Conservation (phyloP, 2,888 invertebrate genomes). For the Pogonocherus hispidulus region DNA sequence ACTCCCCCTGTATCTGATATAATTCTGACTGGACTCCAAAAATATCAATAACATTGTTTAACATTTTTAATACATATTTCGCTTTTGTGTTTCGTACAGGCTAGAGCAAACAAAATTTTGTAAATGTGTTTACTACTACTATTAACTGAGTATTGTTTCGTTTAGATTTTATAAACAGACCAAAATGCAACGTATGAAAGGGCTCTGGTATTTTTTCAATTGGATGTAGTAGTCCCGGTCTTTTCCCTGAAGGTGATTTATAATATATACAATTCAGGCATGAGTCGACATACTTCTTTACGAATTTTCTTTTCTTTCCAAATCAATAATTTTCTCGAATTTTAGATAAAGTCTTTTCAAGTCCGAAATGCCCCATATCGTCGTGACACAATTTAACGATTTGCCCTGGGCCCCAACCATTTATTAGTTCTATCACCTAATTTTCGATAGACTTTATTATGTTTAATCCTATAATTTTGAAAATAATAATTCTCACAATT, state of each 20-base stretch:
- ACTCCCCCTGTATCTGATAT: not conserved
- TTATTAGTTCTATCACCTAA: constrained; percentile 5
- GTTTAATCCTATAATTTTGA: not conserved
- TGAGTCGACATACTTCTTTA: constrained; percentile 49
- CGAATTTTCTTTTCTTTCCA: constrained; percentile 34
- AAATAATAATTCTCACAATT: not conserved
- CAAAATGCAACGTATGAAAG: constrained; percentile 44
- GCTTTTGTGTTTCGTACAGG: constrained; percentile 20
- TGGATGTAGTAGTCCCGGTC: not conserved
- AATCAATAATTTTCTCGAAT: constrained; percentile 8
- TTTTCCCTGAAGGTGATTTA: not conserved
- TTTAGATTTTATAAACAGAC: not conserved
- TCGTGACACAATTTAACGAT: constrained; percentile 43
- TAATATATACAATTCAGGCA: not conserved
- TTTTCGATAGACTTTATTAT: not conserved
- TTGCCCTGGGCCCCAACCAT: constrained; percentile 41
- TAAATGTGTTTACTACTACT: constrained; percentile 54
- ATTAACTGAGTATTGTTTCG: constrained; percentile 45
- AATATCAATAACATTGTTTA: constrained; percentile 20
- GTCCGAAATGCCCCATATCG: constrained; percentile 36
- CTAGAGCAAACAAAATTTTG: constrained; percentile 53
- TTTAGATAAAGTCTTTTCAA: constrained; percentile 31
- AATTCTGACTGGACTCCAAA: constrained; percentile 48
- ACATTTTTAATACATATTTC: not conserved
- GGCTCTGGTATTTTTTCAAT: constrained; percentile 32